These are phyloP conservation scores for Mizuhopecten yessoensis DNA, from an alignment of 1,140 invertebrate genomes.

Conservation along the genomic window DNA sequence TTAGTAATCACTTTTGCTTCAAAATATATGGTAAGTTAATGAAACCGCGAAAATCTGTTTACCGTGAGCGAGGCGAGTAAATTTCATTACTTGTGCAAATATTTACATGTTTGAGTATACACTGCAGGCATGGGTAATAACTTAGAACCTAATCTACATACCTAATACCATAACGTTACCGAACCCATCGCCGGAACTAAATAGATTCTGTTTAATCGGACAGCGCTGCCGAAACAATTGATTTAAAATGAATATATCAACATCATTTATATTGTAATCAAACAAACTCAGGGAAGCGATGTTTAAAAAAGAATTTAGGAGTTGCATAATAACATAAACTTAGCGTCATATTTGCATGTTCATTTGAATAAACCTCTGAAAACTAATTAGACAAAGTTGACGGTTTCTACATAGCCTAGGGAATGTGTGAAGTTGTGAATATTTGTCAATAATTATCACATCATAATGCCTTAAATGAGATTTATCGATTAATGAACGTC, in stretches of 20 bases:
- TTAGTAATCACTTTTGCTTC: slow-evolving; percentile 4
- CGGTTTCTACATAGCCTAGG: slow-evolving; percentile 9
- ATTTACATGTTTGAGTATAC: slow-evolving; percentile 19
- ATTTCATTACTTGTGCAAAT: slow-evolving; percentile 28
- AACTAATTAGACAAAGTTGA: slow-evolving; percentile 21
- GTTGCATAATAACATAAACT: slow-evolving; percentile 34
- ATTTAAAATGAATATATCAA: slow-evolving; percentile 30
- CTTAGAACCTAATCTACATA: slow-evolving; percentile 11
- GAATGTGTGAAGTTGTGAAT: not conserved
- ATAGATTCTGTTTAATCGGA: not conserved
- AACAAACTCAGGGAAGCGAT: not conserved
- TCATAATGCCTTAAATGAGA: slow-evolving; percentile 22
- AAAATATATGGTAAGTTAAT: slow-evolving; percentile 40
- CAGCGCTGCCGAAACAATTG: slow-evolving; percentile 6
- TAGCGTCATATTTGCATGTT: slow-evolving; percentile 4
- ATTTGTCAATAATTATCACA: slow-evolving; percentile 40
- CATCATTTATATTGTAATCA: slow-evolving; percentile 40
- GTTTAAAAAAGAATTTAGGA: slow-evolving; percentile 40
- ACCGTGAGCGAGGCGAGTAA: slow-evolving; percentile 30
- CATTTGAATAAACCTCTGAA: slow-evolving; percentile 31
- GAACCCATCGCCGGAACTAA: not conserved
- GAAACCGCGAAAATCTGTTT: slow-evolving; percentile 33
- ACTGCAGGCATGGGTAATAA: slow-evolving; percentile 10
- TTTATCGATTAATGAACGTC: not conserved
- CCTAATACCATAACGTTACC: not conserved